Base-by-base conservation (phyloP, 1,140 invertebrate species). In the Drepana arcuata region DNA sequence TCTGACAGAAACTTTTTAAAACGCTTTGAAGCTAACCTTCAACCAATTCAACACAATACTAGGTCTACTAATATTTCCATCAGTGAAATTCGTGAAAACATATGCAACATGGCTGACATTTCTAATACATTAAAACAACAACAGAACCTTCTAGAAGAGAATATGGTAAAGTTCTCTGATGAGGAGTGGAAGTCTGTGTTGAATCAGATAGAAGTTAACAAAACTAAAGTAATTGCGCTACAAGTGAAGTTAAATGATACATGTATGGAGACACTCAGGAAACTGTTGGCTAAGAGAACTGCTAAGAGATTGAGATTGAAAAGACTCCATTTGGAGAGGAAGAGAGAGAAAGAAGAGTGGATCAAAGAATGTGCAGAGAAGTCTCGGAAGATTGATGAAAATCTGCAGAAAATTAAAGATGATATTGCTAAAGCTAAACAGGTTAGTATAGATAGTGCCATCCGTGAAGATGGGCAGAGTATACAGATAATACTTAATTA, bases 391-490 rank as follows among this genome's bases (percentile, higher is more conserved):
- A 91, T 88, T 58, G 85, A 85, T 85, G 84, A 86, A 59, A 91
- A 84, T 84, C 72, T 86, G 42, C 84, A 69, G 59, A 86, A 82
- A 51, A 85, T 86, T 48, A 84, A 89, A 51, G 86, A 89, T 60
- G 74, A 87, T 32, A 86, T 89, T 16, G 81, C 88, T 34, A 86
- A 80, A 45, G 83, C 84, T 28, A 89, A 90, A 71, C 78, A 85
- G 80, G 87, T 88, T 68, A 51, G 27, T 14, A 29, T 6, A 2
- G n/a, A n/a, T n/a, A n/a, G n/a, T n/a, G n/a, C n/a, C n/a, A n/a
- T n/a, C 13, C 23, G 9, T 2, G 27, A 23, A 23, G 23, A 11
- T 21, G 12, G 7, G 10, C 7, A 16, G 11, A 29, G 16, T 39
- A 7, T 29, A n/a, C n/a, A n/a, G n/a, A n/a, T n/a, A n/a, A n/a